phyloP scores from a whole-genome alignment of 2,888 invertebrate genomes.

The Therioaphis trifolii region DNA sequence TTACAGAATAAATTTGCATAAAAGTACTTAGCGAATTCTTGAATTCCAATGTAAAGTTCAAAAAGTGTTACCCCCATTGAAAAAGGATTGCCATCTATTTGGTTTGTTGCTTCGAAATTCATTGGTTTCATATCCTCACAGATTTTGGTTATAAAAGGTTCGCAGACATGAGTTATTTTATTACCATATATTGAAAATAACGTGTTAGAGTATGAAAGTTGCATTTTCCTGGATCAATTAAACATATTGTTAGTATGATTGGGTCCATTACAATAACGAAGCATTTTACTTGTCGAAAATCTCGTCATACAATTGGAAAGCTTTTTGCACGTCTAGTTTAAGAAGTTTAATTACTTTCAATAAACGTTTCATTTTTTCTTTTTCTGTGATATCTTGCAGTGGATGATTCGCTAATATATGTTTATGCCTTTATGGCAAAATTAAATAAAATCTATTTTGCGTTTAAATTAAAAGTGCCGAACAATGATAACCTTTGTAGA shows the following conservation, averaged over 20 bases:
- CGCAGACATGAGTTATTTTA: slow-evolving; percentile 73
- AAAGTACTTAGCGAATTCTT: slow-evolving; percentile 83
- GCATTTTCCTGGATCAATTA: slow-evolving; percentile 73
- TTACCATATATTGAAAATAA: slow-evolving; percentile 79
- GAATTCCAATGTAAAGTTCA: slow-evolving; percentile 89
- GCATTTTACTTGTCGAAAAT: slow-evolving; percentile 83
- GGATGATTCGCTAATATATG: slow-evolving; percentile 79
- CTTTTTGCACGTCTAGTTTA: slow-evolving; percentile 82
- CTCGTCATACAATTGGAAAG: slow-evolving; percentile 83
- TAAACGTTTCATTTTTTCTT: slow-evolving; percentile 80
- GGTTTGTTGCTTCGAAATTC: slow-evolving; percentile 71
- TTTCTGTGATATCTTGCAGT: slow-evolving; percentile 74
- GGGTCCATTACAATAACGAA: too few relatives aligned
- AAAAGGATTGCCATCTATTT: slow-evolving; percentile 75
- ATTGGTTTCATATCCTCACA: slow-evolving; percentile 79
- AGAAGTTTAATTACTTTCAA: slow-evolving; percentile 86
- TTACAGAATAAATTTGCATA: slow-evolving; percentile 63
- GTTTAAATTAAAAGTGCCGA: too few relatives aligned
- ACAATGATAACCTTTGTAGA: too few relatives aligned
- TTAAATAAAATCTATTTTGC: too few relatives aligned
- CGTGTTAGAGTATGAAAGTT: slow-evolving; percentile 79
- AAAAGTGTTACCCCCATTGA: slow-evolving; percentile 89
- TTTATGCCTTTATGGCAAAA: slow-evolving; percentile 74
- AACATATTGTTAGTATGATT: too few relatives aligned
- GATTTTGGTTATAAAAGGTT: slow-evolving; percentile 78